Conservation (phyloP, 2,888 invertebrate genomes). For the Apeira syringaria region DNA sequence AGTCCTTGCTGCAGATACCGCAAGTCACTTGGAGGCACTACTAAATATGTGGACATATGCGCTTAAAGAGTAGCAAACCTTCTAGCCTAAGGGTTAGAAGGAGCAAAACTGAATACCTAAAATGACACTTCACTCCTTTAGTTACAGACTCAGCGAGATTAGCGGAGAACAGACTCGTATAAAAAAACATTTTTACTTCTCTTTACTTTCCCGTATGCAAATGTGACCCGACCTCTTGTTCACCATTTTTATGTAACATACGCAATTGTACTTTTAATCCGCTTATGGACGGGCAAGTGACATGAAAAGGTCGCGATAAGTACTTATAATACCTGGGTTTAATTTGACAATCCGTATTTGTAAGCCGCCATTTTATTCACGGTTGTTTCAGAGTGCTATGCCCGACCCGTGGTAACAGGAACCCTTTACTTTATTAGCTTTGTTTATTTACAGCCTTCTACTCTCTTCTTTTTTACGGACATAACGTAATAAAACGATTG, state of each 20-base stretch:
- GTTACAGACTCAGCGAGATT: conserved; percentile 22
- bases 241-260: conserved; percentile 7
- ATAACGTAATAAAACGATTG: no score
- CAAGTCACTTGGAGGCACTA: no score
- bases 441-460: no score
- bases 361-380: not conserved
- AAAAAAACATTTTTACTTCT: conserved; percentile 29
- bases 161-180: conserved; percentile 23
- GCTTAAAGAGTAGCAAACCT: conserved; percentile 11
- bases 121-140: no score
- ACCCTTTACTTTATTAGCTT: no score
- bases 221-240: conserved; percentile 21
- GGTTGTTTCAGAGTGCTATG: not conserved
- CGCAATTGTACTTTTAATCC: conserved; percentile 14
- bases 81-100: no score
- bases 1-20: no score
- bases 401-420: no score
- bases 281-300: conserved; percentile 11
- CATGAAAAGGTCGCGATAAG: conserved; percentile 9
- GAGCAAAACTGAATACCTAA: no score
- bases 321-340: no score
- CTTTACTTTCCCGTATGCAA: conserved; percentile 32
- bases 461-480: no score
- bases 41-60: no score
- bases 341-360: conserved; percentile 9